Conservation (phyloP, 2,888 invertebrate species). For the Andrena haemorrhoa region DNA sequence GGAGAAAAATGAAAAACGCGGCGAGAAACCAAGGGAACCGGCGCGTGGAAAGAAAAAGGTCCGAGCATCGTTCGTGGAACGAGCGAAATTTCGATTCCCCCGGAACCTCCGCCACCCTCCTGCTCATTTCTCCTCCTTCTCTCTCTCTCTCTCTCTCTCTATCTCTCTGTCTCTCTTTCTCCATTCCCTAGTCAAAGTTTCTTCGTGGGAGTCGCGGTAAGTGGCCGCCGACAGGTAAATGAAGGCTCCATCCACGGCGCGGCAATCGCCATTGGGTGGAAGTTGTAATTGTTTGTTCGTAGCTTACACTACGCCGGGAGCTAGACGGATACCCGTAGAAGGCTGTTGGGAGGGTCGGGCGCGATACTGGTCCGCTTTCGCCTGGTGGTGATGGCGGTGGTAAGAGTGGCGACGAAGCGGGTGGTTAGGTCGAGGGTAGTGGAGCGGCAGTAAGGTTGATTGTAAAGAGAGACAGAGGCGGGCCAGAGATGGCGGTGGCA, state of each 20-base stretch:
- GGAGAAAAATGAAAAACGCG: conserved; percentile 21
- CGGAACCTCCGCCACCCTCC: conserved; percentile 36
- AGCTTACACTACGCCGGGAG: conserved; percentile 65
- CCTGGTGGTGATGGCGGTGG: conserved; percentile 27
- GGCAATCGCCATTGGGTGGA: conserved; percentile 75
- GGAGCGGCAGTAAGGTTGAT: conserved; percentile 81
- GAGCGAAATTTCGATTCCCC: conserved; percentile 69
- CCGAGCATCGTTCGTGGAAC: conserved; percentile 37
- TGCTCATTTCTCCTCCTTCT: not conserved
- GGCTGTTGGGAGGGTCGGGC: conserved; percentile 18
- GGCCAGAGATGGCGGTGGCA: conserved; percentile 42
- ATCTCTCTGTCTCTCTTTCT: no score
- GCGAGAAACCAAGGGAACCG: not conserved
- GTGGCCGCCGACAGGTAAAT: conserved; percentile 72
- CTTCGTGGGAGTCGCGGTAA: conserved; percentile 65
- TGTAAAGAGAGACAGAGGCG: conserved; percentile 74
- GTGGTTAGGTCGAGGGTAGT: conserved; percentile 70
- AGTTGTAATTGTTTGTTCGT: conserved; percentile 80
- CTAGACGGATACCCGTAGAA: conserved; percentile 64
- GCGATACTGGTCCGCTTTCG: conserved; percentile 20
- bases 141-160: not conserved
- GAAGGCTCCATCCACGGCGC: conserved; percentile 75
- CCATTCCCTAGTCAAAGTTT: conserved; percentile 63
- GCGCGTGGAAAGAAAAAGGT: conserved; percentile 18
- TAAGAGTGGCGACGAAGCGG: conserved; percentile 53